Conservation (phyloP, 2,888 invertebrate genomes). For the Seira ritae region DNA sequence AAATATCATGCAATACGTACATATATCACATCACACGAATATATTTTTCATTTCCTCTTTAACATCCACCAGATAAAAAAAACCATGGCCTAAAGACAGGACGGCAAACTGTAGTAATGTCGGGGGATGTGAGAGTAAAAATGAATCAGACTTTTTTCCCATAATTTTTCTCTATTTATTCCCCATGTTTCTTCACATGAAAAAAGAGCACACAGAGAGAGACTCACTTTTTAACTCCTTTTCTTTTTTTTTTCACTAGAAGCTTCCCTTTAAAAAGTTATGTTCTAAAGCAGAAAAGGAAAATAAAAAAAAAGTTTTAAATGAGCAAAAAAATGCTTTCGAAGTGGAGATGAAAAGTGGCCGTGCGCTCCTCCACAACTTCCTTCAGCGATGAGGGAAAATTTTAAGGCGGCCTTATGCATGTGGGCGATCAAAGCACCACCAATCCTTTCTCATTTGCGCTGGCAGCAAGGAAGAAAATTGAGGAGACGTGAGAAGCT, state of each 20-base stretch:
- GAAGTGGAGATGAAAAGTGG: neutral
- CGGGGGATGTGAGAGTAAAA: neutral
- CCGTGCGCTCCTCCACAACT: neutral
- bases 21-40: neutral
- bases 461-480: neutral
- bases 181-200: neutral
- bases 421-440: neutral
- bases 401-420: neutral
- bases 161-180: neutral
- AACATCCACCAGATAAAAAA: neutral
- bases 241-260: no score
- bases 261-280: neutral
- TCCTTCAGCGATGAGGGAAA: neutral
- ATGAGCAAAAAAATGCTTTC: neutral
- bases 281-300: neutral
- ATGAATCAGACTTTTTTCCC: neutral
- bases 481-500: neutral
- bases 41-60: neutral
- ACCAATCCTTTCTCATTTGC: constrained; percentile 2
- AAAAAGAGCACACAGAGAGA: neutral
- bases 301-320: neutral
- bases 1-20: neutral
- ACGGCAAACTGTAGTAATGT: neutral
- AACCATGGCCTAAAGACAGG: neutral
- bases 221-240: neutral